Evolutionary conservation across 2,113 vertebrate genomes (phyloP).

Genomic region (Phylloscopus whistleri): DNA sequence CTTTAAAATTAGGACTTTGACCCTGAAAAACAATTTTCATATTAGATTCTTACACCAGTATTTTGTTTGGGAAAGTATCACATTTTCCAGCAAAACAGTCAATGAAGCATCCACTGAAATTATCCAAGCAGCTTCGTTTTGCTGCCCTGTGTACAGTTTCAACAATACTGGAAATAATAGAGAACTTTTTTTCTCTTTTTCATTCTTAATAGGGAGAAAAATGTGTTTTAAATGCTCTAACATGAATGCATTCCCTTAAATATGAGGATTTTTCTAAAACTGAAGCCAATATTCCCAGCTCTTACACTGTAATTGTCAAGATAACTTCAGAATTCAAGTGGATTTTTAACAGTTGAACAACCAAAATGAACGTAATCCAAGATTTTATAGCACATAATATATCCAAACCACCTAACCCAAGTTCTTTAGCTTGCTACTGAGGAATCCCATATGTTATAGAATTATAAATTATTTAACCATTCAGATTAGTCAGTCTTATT

Average conservation of each 20-base stretch:
- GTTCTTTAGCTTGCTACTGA: background rate
- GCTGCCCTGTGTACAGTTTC: background rate
- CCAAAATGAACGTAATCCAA: background rate
- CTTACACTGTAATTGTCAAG: background rate
- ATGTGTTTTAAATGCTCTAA: background rate
- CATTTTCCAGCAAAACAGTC: background rate
- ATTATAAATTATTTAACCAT: background rate
- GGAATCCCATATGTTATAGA: background rate
- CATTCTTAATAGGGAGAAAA: background rate
- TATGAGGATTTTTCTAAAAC: background rate
- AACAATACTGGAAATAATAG: background rate
- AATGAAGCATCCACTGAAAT: background rate
- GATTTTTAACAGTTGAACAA: background rate
- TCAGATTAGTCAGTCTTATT: background rate
- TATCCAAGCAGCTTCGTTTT: background rate
- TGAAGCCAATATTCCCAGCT: background rate
- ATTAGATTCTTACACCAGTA: background rate
- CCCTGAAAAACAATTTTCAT: background rate
- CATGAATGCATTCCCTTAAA: background rate
- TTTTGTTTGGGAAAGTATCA: background rate
- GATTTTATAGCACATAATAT: background rate
- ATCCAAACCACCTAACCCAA: background rate
- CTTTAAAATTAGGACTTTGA: background rate
- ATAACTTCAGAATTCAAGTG: background rate
- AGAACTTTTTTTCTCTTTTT: background rate